These are phyloP conservation scores for Sebastes alutus DNA, from an alignment of 2,797 vertebrate species.

Conservation along the genomic window DNA sequence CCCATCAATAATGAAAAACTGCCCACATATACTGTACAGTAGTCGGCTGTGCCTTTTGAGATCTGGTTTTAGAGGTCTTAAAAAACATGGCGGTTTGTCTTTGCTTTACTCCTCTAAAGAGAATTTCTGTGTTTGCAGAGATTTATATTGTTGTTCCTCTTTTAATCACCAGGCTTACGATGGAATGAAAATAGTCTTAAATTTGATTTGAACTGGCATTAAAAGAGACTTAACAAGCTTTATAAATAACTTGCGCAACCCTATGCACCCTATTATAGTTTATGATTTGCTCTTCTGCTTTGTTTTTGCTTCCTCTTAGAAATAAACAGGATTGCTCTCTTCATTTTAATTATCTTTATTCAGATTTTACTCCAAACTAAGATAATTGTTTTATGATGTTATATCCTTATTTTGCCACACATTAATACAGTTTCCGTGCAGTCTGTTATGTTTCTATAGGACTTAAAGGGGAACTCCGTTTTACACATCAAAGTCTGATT, in stretches of 20 bases:
- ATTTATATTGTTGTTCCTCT: background rate
- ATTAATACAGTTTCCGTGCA: background rate
- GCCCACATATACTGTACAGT: background rate
- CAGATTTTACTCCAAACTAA: background rate
- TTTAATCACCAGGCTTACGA: constrained; percentile 6
- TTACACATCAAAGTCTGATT: background rate
- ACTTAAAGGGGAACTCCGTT: background rate
- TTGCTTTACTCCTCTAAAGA: constrained; percentile 17
- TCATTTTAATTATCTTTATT: background rate
- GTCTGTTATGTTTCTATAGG: background rate
- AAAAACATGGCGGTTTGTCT: background rate
- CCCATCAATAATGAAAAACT: constrained; percentile 5
- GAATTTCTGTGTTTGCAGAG: background rate
- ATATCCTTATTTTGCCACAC: background rate
- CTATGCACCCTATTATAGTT: background rate
- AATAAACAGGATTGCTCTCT: background rate
- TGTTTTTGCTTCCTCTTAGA: background rate
- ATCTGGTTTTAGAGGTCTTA: background rate
- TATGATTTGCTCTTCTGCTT: background rate
- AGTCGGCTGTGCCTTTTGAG: background rate
- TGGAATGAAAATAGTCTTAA: constrained; percentile 10
- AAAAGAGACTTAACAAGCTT: background rate
- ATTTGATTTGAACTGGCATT: constrained; percentile 1
- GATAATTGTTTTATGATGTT: background rate
- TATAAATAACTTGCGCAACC: background rate